Evolutionary conservation across 1,140 invertebrate genomes (phyloP).

Genomic region (Coptotermes formosanus): DNA sequence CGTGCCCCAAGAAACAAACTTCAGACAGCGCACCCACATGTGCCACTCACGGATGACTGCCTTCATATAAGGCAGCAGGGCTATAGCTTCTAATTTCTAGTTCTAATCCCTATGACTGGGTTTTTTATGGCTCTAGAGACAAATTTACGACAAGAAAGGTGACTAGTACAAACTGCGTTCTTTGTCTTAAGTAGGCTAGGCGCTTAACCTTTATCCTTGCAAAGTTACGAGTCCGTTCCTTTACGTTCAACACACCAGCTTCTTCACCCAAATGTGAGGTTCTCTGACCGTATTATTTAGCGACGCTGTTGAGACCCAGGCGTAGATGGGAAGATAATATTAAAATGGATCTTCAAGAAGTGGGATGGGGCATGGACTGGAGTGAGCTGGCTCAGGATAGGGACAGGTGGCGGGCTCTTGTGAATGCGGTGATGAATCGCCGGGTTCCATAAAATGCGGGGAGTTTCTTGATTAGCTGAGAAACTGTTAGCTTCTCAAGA

Average conservation of each 20-base stretch:
- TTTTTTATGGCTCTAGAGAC: slow-evolving; percentile 11
- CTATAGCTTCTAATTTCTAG: slow-evolving; percentile 15
- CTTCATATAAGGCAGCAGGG: neutral
- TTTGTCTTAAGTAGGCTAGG: neutral
- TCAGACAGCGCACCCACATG: neutral
- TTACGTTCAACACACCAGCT: neutral
- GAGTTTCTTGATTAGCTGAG: too few species aligned
- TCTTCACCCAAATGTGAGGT: neutral
- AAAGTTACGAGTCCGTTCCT: neutral
- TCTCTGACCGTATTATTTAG: too few species aligned
- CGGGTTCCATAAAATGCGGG: too few species aligned
- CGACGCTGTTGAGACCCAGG: too few species aligned
- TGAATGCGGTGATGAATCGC: too few species aligned
- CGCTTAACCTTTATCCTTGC: slow-evolving; percentile 1
- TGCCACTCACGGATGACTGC: neutral
- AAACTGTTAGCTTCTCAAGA: too few species aligned
- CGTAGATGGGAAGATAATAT: too few species aligned
- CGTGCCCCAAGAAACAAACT: too few species aligned
- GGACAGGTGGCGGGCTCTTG: too few species aligned
- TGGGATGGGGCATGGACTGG: too few species aligned
- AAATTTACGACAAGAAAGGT: slow-evolving; percentile 8
- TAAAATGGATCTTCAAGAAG: too few species aligned
- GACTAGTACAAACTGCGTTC: neutral
- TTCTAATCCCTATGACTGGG: neutral
- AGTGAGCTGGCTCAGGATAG: too few species aligned